These are phyloP conservation scores for Cirrhinus mrigala DNA, from an alignment of 2,797 vertebrate genomes.

Conservation along the genomic window DNA sequence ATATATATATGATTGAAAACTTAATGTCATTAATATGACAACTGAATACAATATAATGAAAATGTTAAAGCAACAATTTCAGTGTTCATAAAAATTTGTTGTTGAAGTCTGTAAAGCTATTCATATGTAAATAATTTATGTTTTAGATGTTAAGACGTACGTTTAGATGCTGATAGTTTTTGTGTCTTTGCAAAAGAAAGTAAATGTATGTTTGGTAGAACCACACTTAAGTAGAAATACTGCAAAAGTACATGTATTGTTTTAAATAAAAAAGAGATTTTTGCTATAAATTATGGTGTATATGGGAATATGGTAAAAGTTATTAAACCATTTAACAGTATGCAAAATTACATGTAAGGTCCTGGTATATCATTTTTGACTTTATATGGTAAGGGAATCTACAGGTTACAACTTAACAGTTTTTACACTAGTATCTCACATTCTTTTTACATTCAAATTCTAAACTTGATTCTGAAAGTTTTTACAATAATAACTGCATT, in stretches of 20 bases:
- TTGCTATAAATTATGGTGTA: background rate
- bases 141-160: background rate
- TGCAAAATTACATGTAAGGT: background rate
- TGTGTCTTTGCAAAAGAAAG: background rate
- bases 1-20: no score
- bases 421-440: background rate
- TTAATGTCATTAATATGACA: no score
- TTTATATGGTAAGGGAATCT: background rate
- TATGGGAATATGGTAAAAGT: background rate
- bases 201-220: background rate
- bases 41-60: background rate
- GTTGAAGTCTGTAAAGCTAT: background rate
- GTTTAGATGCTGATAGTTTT: background rate
- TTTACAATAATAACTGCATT: background rate
- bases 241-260: background rate
- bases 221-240: no score
- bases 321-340: background rate
- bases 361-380: background rate
- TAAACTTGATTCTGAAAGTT: background rate
- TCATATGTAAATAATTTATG: no score
- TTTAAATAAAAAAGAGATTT: background rate
- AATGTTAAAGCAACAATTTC: background rate
- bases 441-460: background rate
- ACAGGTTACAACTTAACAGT: background rate
- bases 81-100: background rate